A percentile compares a stretch with the other conserved stretches of the same genome.
These are phyloP conservation scores for Alouatta palliata DNA, from an alignment of 2,113 vertebrate species.

Conservation along the genomic window DNA sequence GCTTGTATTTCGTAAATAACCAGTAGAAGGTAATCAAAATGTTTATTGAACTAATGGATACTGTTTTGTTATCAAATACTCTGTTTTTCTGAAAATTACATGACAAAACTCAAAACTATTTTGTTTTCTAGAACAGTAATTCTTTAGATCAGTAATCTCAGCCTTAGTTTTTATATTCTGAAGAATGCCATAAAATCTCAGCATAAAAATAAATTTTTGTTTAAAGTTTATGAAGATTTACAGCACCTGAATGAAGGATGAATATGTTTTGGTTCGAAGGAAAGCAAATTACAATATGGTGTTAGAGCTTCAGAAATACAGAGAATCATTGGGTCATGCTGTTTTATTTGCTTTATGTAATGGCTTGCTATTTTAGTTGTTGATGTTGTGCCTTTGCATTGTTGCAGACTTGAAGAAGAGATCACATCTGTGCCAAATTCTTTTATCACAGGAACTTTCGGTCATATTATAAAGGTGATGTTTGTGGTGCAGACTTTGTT, in stretches of 20 bases:
- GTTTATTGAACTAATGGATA: constrained; percentile 21
- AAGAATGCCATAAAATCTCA: constrained; percentile 35
- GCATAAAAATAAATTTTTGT: constrained; percentile 20
- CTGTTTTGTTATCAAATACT: background rate
- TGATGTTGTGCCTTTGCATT: constrained; percentile 20
- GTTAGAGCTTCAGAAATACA: background rate
- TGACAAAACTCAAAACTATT: constrained; percentile 27
- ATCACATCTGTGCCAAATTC: constrained; percentile 31
- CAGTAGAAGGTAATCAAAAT: constrained; percentile 24
- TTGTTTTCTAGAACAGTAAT: constrained; percentile 41
- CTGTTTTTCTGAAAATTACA: constrained; percentile 40
- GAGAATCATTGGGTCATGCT: background rate
- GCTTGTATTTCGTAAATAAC: background rate
- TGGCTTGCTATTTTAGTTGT: constrained; percentile 15
- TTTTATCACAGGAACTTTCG: constrained; percentile 62
- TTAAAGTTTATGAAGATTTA: constrained; percentile 7
- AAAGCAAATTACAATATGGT: background rate
- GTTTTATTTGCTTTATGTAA: constrained; percentile 28
- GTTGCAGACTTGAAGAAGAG: constrained; percentile 43
- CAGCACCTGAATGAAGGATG: background rate
- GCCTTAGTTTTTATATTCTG: constrained; percentile 3
- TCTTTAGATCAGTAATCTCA: constrained; percentile 27
- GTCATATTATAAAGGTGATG: constrained; percentile 53
- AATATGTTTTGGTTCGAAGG: constrained; percentile 25
- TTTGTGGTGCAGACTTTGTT: constrained; percentile 65